These are phyloP conservation scores for Pocillopora damicornis DNA, from an alignment of 64 coral and sea anemone genomes.

Conservation along the genomic window DNA sequence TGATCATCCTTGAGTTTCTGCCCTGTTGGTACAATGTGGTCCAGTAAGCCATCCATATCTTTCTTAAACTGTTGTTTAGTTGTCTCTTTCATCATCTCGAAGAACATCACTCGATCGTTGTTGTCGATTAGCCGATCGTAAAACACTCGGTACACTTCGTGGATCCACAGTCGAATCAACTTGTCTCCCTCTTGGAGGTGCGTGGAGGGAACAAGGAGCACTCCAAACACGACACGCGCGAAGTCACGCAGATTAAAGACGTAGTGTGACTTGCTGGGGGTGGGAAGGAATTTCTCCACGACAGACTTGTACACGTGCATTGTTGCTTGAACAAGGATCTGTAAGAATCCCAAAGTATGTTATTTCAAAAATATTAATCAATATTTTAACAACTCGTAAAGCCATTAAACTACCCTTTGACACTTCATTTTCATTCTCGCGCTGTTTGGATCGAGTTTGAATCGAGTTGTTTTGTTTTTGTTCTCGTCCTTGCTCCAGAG, in stretches of 20 bases:
- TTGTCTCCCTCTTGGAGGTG: conserved; percentile 93
- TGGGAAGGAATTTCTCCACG: conserved; percentile 93
- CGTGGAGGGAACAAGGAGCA: conserved; percentile 85
- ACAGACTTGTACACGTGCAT: conserved; percentile 94
- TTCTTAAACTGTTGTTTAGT: conserved; percentile 89
- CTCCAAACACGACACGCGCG: conserved; percentile 91
- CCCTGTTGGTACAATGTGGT: conserved; percentile 78
- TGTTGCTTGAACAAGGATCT: conserved; percentile 91
- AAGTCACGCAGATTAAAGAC: conserved; percentile 99
- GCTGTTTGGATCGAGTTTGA: too few relatives aligned
- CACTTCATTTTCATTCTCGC: too few relatives aligned
- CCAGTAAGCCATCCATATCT: conserved; percentile 86
- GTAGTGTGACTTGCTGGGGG: conserved; percentile 96
- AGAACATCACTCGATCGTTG: conserved; percentile 87
- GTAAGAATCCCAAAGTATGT: not conserved
- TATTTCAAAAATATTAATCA: too few relatives aligned
- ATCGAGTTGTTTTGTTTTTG: too few relatives aligned
- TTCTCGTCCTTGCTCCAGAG: too few relatives aligned
- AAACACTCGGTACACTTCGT: conserved; percentile 93
- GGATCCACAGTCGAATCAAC: conserved; percentile 90
- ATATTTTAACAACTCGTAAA: too few relatives aligned
- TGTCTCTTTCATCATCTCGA: conserved; percentile 96
- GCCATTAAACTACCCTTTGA: too few relatives aligned
- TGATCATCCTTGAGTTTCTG: conserved; percentile 95
- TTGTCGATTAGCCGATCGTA: conserved; percentile 93